Conservation (phyloP, 2,797 vertebrate species). For the Diglossa cyanea region DNA sequence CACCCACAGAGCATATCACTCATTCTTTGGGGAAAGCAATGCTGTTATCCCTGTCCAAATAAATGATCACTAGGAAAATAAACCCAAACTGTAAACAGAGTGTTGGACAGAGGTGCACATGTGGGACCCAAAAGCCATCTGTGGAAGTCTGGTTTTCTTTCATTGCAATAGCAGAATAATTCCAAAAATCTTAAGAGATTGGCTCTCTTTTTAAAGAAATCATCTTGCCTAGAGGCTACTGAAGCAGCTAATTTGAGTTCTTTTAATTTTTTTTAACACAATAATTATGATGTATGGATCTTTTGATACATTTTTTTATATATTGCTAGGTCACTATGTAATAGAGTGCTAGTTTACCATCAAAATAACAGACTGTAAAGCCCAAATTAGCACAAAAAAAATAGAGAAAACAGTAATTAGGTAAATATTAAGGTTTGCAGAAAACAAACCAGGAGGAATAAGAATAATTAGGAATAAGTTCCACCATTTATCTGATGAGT, state of each 20-base stretch:
- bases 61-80: constrained; percentile 17
- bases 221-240: not conserved
- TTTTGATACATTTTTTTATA: not conserved
- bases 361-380: not conserved
- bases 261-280: not conserved
- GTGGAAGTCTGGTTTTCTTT: not conserved
- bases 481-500: not conserved
- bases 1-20: not conserved
- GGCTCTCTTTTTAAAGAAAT: not conserved
- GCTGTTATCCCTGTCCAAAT: not conserved
- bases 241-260: not conserved
- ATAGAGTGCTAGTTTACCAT: not conserved
- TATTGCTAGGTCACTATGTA: not conserved
- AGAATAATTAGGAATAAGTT: not conserved
- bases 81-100: constrained; percentile 35
- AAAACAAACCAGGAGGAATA: not conserved
- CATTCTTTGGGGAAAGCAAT: not conserved
- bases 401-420: rapidly evolving
- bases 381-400: not conserved
- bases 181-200: not conserved
- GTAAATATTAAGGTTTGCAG: not conserved
- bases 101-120: constrained; percentile 23
- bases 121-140: constrained; percentile 37
- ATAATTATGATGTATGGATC: not conserved
- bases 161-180: not conserved